phyloP scores from a whole-genome alignment of 2,113 vertebrate genomes.

The Grus americana region DNA sequence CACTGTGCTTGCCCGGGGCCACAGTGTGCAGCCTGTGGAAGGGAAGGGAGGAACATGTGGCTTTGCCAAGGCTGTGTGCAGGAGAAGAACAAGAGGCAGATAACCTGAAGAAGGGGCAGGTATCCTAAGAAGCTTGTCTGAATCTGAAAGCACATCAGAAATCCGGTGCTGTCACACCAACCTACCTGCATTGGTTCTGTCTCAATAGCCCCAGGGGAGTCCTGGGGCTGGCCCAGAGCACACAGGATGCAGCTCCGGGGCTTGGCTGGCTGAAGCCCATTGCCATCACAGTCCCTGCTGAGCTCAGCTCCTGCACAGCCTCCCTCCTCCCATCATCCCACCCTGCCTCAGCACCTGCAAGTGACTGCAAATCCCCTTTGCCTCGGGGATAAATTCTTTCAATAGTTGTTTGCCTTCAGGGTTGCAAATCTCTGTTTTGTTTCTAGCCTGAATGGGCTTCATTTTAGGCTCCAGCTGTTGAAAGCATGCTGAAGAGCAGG shows the following conservation, averaged over 20 bases:
- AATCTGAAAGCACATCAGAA: neutral
- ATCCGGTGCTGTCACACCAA: neutral
- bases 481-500: neutral
- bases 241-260: accelerated
- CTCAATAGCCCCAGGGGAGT: neutral
- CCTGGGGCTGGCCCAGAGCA: neutral
- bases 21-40: accelerated
- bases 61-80: neutral
- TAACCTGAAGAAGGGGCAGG: neutral
- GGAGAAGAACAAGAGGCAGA: neutral
- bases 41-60: accelerated
- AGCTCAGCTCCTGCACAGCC: neutral
- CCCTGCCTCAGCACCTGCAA: neutral
- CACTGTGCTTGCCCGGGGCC: neutral
- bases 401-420: neutral
- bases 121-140: neutral
- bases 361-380: neutral
- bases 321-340: neutral
- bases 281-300: accelerated
- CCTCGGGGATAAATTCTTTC: neutral
- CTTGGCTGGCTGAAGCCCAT: neutral
- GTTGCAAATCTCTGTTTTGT: neutral
- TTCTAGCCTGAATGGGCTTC: neutral
- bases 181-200: accelerated
- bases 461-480: neutral